Evolutionary conservation across 2,113 vertebrate species (phyloP).

Genomic region (Corythaixoides concolor): DNA sequence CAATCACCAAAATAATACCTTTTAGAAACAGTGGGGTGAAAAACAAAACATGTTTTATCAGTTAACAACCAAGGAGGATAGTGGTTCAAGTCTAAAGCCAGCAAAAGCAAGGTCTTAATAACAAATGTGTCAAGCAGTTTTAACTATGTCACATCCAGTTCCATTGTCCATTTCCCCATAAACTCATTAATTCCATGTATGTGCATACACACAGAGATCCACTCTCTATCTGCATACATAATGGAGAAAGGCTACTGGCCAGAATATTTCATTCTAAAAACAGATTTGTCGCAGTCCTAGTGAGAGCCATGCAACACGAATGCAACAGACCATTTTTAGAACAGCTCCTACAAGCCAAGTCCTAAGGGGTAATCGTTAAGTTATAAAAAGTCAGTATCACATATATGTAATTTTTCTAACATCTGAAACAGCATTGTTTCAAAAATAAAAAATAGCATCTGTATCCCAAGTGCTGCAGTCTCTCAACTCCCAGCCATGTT

Average conservation of each 20-base stretch:
- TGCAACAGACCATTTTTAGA: neutral
- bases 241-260: neutral
- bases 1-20: neutral
- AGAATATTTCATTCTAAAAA: neutral
- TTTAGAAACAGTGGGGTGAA: neutral
- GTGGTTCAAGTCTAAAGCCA: constrained; percentile 14
- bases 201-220: neutral
- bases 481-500: neutral
- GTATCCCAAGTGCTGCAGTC: neutral
- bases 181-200: neutral
- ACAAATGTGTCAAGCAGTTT: neutral
- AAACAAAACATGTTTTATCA: neutral
- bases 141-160: neutral
- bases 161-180: constrained; percentile 35
- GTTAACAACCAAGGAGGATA: neutral
- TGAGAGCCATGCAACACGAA: neutral
- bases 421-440: neutral
- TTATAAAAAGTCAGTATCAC: neutral
- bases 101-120: constrained; percentile 26
- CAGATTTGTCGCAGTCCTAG: neutral
- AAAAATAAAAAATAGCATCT: neutral
- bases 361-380: neutral
- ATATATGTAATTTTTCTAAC: neutral
- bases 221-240: neutral
- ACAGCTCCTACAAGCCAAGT: neutral